phyloP scores from a whole-genome alignment of 2,113 vertebrate genomes.

The Mastomys natalensis region DNA sequence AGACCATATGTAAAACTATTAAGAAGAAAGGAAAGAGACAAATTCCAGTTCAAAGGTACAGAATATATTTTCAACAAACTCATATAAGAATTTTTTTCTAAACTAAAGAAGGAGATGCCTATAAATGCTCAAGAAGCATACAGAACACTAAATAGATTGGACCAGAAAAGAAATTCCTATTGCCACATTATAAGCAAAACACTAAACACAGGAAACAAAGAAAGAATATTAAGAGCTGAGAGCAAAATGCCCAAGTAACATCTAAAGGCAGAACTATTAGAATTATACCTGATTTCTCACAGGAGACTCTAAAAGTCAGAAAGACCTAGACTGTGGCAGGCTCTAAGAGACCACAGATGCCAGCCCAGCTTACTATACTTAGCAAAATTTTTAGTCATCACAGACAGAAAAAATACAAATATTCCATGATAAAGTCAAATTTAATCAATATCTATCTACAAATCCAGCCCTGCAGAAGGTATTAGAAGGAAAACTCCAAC shows the following conservation, averaged over 20 bases:
- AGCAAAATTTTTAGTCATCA: neutral
- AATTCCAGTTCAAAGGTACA: neutral
- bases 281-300: neutral
- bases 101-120: neutral
- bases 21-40: neutral
- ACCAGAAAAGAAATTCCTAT: too few relatives aligned
- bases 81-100: neutral
- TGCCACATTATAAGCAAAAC: too few relatives aligned
- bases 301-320: neutral
- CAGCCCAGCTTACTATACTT: neutral
- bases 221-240: neutral
- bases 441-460: neutral
- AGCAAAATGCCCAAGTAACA: neutral
- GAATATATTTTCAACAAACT: neutral
- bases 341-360: neutral
- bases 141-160: neutral
- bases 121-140: neutral
- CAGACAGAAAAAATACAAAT: neutral
- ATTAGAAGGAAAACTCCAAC: neutral
- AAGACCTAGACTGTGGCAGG: neutral
- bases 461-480: neutral
- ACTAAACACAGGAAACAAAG: neutral
- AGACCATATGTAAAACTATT: neutral
- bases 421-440: neutral
- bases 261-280: neutral